These are phyloP conservation scores for Myiotriccus ornatus DNA, from an alignment of 2,797 vertebrate genomes.

Conservation along the genomic window DNA sequence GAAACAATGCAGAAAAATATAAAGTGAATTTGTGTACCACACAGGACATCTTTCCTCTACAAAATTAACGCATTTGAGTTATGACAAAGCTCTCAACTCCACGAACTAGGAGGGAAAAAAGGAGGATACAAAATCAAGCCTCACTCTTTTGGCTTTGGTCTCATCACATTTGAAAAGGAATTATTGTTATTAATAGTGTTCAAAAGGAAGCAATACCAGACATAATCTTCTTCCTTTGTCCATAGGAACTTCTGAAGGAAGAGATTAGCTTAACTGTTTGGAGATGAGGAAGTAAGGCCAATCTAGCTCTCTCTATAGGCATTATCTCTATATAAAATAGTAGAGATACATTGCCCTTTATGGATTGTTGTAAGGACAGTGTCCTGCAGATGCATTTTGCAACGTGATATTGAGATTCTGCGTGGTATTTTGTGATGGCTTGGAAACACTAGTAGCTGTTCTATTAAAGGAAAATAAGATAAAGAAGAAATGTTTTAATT, in stretches of 20 bases:
- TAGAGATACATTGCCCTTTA: background rate
- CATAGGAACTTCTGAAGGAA: background rate
- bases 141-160: background rate
- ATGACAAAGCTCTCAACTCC: background rate
- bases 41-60: background rate
- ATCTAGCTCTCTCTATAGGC: background rate
- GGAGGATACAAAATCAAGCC: rapidly evolving
- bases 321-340: background rate
- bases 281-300: background rate
- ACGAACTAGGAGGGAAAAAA: background rate
- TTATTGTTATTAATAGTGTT: background rate
- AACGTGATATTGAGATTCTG: background rate
- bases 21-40: background rate
- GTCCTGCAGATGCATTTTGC: background rate
- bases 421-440: background rate
- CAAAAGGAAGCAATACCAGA: background rate
- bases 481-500: background rate
- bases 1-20: background rate
- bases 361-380: background rate
- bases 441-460: background rate
- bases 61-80: background rate
- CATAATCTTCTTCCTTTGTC: background rate
- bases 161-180: background rate
- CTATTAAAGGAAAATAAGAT: background rate
- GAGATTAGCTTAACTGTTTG: background rate